Evolutionary conservation across 2,797 vertebrate species (phyloP), one percentile per base, ranked within the genome.

Genomic region (Spinus pinus): DNA sequence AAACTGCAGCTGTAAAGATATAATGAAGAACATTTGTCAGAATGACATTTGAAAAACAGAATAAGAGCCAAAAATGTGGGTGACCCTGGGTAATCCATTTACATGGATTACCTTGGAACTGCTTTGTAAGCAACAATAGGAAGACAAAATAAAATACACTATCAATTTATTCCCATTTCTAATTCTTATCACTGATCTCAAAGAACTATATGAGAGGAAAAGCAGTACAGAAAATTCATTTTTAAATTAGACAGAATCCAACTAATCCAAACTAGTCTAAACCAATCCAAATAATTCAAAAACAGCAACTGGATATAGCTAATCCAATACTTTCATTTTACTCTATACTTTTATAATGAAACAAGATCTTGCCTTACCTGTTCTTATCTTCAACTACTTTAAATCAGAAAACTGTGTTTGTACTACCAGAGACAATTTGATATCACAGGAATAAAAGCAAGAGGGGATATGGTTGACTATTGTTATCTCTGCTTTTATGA

Each of bases 1-100:
- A 99, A 47, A 73, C 11, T 11, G 99, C 97, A 62, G 97, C 99
- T 99, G 96, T 85, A 93, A 97, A 98, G 78, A 98, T 24, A 95
- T 21, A 77, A 58, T 49, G 54, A 86, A 84, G 62, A 89, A 57
- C 49, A 37, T 95, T 80, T 96, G 42, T 92, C 53, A 92, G 79
- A 74, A 78, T 78, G 30, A 7, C 19, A 46, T 62, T 78, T 37
- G 15, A 64, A 60, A 90, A 86, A 72, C 54, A 58, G 39, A 87
- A 54, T n/a, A 6, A 24, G 70, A 84, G 57, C 9, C 65, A 75
- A 93, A 41, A 83, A 75, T 57, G 6, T 83, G 19, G 10, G 31
- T 1, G 2, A 53, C 23, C 7, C 44, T 61, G 60, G 14, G 19
- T 79, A 86, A 86, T 1, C 56, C 9, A 35, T 60, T 88, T 94